Evolutionary conservation across 2,113 vertebrate genomes (phyloP).

Genomic region (Nannospalax galili): DNA sequence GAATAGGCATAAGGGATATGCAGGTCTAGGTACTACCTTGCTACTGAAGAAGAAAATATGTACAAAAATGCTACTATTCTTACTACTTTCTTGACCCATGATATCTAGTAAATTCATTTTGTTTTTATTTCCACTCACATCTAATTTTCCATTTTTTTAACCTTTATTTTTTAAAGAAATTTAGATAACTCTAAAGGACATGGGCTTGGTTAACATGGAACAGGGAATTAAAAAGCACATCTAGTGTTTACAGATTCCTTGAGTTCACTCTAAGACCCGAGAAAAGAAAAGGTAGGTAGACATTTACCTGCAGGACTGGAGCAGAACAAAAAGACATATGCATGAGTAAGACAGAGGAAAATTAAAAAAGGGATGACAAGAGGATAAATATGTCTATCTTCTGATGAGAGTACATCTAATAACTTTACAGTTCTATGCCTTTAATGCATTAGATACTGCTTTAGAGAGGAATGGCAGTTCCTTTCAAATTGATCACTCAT

Average conservation of each 20-base stretch:
- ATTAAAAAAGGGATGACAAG: neutral
- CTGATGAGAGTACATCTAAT: constrained; percentile 52
- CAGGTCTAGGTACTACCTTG: neutral
- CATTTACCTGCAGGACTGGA: neutral
- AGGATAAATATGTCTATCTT: constrained; percentile 48
- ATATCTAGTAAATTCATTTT: neutral
- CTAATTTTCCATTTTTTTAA: neutral
- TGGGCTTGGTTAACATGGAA: neutral
- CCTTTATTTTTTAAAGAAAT: neutral
- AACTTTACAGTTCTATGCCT: constrained; percentile 39
- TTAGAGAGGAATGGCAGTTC: constrained; percentile 51
- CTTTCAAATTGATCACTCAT: constrained; percentile 62
- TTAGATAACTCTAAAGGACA: neutral
- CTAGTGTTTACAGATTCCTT: neutral
- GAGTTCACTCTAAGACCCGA: neutral
- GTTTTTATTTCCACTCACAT: neutral
- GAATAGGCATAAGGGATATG: neutral
- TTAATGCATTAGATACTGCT: constrained; percentile 28
- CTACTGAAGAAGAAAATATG: neutral
- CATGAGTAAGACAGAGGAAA: neutral
- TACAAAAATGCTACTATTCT: neutral
- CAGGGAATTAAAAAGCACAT: neutral
- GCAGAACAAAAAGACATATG: neutral
- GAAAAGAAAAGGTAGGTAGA: neutral
- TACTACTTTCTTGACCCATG: neutral